phyloP scores from a whole-genome alignment of 2,888 invertebrate genomes.

The Drosophila mercatorum region DNA sequence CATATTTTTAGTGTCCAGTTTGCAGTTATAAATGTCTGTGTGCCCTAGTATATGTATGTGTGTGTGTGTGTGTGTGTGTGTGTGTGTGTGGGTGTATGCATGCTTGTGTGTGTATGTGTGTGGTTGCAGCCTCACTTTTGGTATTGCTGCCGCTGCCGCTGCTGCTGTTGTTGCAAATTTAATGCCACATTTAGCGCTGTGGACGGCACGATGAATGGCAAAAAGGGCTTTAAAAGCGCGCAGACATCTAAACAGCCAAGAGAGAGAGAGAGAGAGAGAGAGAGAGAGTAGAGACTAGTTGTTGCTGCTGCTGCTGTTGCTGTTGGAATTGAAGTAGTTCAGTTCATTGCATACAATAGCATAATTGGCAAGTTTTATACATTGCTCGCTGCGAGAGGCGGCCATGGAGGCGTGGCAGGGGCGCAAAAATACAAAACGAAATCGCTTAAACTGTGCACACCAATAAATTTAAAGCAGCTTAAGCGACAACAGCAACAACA shows the following conservation, averaged over 20 bases:
- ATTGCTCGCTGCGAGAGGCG: constrained; percentile 21
- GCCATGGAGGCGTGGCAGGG: not conserved
- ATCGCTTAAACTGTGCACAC: constrained; percentile 77
- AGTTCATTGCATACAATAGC: constrained; percentile 77
- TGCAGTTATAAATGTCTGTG: constrained; percentile 43
- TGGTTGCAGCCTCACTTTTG: constrained; percentile 24
- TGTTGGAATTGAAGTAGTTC: constrained; percentile 55
- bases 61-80: constrained; percentile 13
- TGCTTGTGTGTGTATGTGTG: constrained; percentile 11
- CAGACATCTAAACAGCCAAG: constrained; percentile 33
- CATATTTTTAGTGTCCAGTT: constrained; percentile 74
- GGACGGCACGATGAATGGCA: constrained; percentile 51
- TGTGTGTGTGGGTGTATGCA: constrained; percentile 3
- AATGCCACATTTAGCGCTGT: constrained; percentile 75
- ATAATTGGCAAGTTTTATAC: constrained; percentile 78
- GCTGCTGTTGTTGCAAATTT: constrained; percentile 60
- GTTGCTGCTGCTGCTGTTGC: constrained; percentile 25
- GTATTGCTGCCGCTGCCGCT: constrained; percentile 14
- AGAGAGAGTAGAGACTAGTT: constrained; percentile 10
- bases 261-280: not conserved
- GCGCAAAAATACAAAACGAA: constrained; percentile 53
- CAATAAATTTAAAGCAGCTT: constrained; percentile 80
- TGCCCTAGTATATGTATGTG: constrained; percentile 4
- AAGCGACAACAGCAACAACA: constrained; percentile 50
- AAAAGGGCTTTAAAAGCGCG: constrained; percentile 47